Evolutionary conservation across 2,797 vertebrate genomes (phyloP).

Genomic region (Rhinoraja longicauda): DNA sequence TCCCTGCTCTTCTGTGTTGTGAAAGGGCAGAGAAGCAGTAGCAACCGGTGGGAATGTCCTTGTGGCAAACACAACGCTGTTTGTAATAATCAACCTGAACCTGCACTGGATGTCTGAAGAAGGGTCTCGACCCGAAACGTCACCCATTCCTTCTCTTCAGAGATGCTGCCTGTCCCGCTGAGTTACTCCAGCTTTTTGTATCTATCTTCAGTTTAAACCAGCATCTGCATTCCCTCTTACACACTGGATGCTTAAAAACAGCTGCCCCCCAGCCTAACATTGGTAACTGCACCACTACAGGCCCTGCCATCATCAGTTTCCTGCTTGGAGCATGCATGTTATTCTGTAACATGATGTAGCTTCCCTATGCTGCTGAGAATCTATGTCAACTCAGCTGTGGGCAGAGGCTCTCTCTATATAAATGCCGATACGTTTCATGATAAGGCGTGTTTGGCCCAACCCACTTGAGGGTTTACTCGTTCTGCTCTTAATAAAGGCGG

Average conservation of each 20-base stretch:
- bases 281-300: not conserved
- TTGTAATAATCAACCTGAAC: not conserved
- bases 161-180: too few relatives aligned
- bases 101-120: not conserved
- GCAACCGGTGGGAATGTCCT: not conserved
- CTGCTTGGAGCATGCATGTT: not conserved
- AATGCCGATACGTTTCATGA: not conserved
- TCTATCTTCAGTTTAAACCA: too few relatives aligned
- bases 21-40: not conserved
- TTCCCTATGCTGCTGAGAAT: not conserved
- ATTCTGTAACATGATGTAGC: not conserved
- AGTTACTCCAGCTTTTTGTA: too few relatives aligned
- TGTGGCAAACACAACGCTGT: not conserved
- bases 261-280: not conserved
- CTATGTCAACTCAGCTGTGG: not conserved
- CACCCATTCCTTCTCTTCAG: too few relatives aligned
- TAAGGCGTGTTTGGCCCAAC: not conserved
- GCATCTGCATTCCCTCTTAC: too few relatives aligned
- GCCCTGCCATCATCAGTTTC: conserved; percentile 25
- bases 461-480: not conserved
- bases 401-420: not conserved
- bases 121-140: too few relatives aligned
- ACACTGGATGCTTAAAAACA: not conserved
- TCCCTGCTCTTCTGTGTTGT: not conserved
- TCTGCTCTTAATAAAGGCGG: not conserved